These are phyloP conservation scores for Calliphora vicina DNA, from an alignment of 1,140 invertebrate genomes.

Conservation along the genomic window DNA sequence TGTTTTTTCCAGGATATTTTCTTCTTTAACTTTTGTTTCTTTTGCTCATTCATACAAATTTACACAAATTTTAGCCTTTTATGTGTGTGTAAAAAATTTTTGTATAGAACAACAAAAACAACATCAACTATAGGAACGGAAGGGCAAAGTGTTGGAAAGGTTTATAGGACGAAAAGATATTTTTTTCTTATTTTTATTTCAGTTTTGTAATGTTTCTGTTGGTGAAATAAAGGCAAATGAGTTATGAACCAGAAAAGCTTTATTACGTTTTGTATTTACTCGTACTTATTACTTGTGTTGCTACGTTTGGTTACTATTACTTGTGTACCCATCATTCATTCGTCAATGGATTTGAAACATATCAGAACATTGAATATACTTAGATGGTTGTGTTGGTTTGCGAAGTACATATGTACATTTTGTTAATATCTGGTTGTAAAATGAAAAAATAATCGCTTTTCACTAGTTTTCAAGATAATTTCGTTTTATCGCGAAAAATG, in stretches of 20 bases:
- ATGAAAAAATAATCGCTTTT: too few species aligned
- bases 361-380: too few species aligned
- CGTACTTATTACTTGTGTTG: too few species aligned
- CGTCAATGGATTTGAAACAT: too few species aligned
- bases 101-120: not conserved
- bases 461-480: too few species aligned
- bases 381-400: too few species aligned
- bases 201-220: not conserved
- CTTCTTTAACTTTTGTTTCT: not conserved
- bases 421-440: too few species aligned
- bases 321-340: too few species aligned
- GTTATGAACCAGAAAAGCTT: constrained; percentile 19
- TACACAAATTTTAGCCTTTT: not conserved
- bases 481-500: too few species aligned
- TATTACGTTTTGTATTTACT: not conserved
- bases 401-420: too few species aligned
- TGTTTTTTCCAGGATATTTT: not conserved
- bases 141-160: not conserved
- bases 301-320: too few species aligned
- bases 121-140: not conserved
- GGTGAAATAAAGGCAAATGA: constrained; percentile 16
- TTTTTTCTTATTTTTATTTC: not conserved
- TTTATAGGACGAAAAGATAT: not conserved
- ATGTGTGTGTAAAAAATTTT: not conserved
- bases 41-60: not conserved